Evolutionary conservation across 2,113 vertebrate genomes (phyloP), one percentile per base, ranked within the genome.

Genomic region (Ceyx melanurus): DNA sequence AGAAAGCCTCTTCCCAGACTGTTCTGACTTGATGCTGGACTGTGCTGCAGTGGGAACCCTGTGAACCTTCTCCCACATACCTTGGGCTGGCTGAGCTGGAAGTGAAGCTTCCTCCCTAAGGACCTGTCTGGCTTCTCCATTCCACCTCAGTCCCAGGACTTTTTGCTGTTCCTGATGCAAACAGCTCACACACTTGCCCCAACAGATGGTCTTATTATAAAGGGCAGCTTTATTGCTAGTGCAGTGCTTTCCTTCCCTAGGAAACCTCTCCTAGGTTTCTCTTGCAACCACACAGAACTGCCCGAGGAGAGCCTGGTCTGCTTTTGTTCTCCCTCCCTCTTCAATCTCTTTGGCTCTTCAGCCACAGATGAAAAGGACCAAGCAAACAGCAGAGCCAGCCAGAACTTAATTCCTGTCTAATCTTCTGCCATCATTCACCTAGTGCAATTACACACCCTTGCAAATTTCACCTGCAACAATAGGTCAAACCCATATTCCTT

Each of bases 111-210:
- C 54, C 50, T 83, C 18, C 13, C 50, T 16, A n/a, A 64, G 54
- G 46, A 62, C 3, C 0, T 2, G 0, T 53, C 50, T 80, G 67
- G 1, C 0, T 61, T 82, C 58, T 82, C 42, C 29, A 15, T 85
- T 87, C 73, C 1, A 3, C n/a, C 28, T 74, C 5, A 0, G 23
- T 48, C n/a, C 9, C 0, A 0, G 37, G 42, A 25, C 23, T 78
- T 15, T 13, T 48, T 50, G 71, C 46, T 50, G 3, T 67, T 0
- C 0, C 48, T 56, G 26, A 45, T 23, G 17, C 0, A 0, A 33
- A 62, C 0, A 2, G 54, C 77, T 86, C 23, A 51, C 10, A 2
- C 14, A 45, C 8, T 15, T 46, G 10, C 33, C 25, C 28, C 23
- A 13, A 10, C 0, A 2, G 43, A 23, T 37, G 13, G 3, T 58